A percentile compares a stretch with the other conserved stretches of the same genome.
Evolutionary conservation across 1,140 invertebrate genomes (phyloP).

Genomic region (Zaprionus tsacasi): DNA sequence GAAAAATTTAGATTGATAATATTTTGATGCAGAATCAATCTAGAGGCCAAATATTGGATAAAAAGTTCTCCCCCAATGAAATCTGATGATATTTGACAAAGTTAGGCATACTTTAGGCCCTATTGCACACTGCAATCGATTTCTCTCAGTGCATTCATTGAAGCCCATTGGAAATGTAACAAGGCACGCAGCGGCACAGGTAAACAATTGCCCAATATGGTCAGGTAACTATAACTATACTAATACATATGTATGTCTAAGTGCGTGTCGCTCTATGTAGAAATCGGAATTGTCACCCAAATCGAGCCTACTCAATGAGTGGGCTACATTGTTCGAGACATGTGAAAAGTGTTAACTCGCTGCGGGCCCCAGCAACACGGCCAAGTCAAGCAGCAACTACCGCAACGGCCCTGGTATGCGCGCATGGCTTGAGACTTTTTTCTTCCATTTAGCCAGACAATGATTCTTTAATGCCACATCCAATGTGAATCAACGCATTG

Average conservation of each 20-base stretch:
- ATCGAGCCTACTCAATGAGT: slow-evolving; percentile 49
- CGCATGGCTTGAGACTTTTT: slow-evolving; percentile 47
- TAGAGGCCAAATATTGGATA: no score
- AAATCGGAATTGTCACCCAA: slow-evolving; percentile 29
- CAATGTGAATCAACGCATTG: slow-evolving; percentile 41
- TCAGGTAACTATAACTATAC: background rate
- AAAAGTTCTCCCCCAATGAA: no score
- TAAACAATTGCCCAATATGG: background rate
- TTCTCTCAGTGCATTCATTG: background rate
- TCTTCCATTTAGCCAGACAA: slow-evolving; percentile 45
- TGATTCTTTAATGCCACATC: slow-evolving; percentile 66
- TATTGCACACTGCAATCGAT: no score
- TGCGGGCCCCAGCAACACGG: slow-evolving; percentile 19
- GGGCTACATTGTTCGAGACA: slow-evolving; percentile 64
- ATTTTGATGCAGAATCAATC: no score
- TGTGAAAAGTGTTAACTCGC: slow-evolving; percentile 74
- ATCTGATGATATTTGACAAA: no score
- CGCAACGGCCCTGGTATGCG: slow-evolving; percentile 27
- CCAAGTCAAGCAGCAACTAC: slow-evolving; percentile 4
- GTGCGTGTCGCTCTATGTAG: slow-evolving; percentile 21
- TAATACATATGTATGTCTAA: background rate
- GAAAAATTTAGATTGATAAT: no score
- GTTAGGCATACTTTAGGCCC: no score
- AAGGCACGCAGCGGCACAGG: background rate
- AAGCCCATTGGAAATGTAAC: slow-evolving; percentile 8